Evolutionary conservation across 2,888 invertebrate species (phyloP).

Genomic region (Orthonychiurus folsomi): DNA sequence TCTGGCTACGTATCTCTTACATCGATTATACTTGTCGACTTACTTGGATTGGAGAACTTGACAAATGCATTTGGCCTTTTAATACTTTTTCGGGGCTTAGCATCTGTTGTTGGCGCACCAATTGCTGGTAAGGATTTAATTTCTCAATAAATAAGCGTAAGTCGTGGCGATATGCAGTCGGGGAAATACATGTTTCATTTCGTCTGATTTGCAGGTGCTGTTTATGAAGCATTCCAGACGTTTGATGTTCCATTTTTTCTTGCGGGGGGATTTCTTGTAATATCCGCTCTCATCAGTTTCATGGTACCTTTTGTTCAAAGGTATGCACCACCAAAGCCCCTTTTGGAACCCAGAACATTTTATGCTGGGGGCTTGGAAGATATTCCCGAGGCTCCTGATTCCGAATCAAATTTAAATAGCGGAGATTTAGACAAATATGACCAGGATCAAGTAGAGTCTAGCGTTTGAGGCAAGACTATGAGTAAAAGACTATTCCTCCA

Average conservation of each 20-base stretch:
- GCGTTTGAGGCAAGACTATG: constrained; percentile 3
- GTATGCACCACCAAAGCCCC: constrained; percentile 33
- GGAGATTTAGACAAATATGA: constrained; percentile 29
- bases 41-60: constrained; percentile 86
- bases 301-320: constrained; percentile 41
- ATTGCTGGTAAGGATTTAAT: constrained; percentile 44
- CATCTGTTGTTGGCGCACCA: constrained; percentile 67
- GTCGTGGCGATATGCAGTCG: too few relatives aligned
- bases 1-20: constrained; percentile 95
- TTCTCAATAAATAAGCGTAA: too few relatives aligned
- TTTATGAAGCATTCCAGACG: constrained; percentile 73
- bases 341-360: constrained; percentile 28
- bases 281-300: constrained; percentile 67
- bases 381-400: constrained; percentile 39
- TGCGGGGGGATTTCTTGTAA: constrained; percentile 81
- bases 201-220: constrained; percentile 61
- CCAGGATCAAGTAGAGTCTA: constrained; percentile 15
- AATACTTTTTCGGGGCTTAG: constrained; percentile 88
- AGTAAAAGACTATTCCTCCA: not conserved
- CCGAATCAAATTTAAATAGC: constrained; percentile 31
- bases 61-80: constrained; percentile 96
- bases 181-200: not conserved
- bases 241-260: constrained; percentile 82
- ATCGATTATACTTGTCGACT: constrained; percentile 92
- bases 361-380: constrained; percentile 32